These are phyloP conservation scores for Chrysogorgia sp. DNA, from an alignment of 92 coral and sea anemone species.

Conservation along the genomic window DNA sequence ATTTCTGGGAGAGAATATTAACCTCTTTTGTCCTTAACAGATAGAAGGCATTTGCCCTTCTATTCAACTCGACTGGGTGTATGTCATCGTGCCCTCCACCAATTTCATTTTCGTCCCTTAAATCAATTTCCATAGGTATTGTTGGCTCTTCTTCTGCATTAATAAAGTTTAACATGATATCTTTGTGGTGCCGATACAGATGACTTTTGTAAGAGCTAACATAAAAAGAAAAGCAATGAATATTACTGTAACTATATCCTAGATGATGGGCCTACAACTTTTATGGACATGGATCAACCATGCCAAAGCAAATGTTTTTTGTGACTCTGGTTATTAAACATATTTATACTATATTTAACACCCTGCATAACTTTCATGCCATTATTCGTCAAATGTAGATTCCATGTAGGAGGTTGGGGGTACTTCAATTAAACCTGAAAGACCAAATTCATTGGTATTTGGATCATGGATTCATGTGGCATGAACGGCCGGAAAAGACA, in stretches of 20 bases:
- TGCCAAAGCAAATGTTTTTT: neutral
- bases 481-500: too few relatives aligned
- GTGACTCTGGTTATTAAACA: too few relatives aligned
- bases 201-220: constrained; percentile 46
- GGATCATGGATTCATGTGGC: too few relatives aligned
- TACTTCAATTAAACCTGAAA: too few relatives aligned
- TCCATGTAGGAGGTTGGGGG: too few relatives aligned
- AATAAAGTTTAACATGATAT: constrained; percentile 1
- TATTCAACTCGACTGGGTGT: constrained; percentile 30
- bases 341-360: too few relatives aligned
- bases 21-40: constrained; percentile 39
- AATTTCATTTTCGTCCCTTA: constrained; percentile 18
- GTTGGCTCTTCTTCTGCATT: neutral
- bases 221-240: neutral
- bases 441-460: too few relatives aligned
- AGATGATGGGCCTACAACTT: neutral
- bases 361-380: too few relatives aligned
- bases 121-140: constrained; percentile 20
- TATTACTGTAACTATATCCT: neutral
- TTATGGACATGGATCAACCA: neutral
- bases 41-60: constrained; percentile 58
- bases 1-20: constrained; percentile 59
- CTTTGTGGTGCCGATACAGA: constrained; percentile 41
- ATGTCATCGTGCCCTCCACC: constrained; percentile 23
- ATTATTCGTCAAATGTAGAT: too few relatives aligned